Evolutionary conservation across 2,113 vertebrate species (phyloP), one percentile per base, ranked within the genome.

Genomic region (Hemiprocne comata): DNA sequence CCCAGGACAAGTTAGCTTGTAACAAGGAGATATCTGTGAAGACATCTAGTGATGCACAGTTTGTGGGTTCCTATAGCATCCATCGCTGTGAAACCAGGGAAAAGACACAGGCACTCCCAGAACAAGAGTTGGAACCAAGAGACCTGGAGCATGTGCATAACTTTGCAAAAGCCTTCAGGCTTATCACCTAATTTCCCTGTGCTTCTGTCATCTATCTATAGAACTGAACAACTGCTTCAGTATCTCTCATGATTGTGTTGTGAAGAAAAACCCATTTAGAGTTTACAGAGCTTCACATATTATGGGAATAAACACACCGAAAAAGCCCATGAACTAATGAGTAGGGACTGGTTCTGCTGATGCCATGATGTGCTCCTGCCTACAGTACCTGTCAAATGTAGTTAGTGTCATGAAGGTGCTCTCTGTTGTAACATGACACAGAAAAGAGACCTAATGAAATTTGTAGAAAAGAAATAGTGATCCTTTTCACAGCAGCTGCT

Each of bases 311-410:
- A 93, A 23, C 57, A 61, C 11, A 29, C 36, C 38, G 78, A 61
- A 81, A 93, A 87, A 77, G 21, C n/a, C 21, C 74, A 36, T 61
- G 77, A 74, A 85, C 87, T 89, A 93, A 85, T 81, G 55, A 90
- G 53, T 33, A 75, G 78, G 13, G 26, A 16, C 42, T 36, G 34
- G 13, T 78, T 77, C 65, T 74, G 65, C 25, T 70, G 31, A 77
- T 53, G 55, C 46, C 16, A 25, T 78, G 74, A 40, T 31, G 55
- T 26, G 17, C 15, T 87, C 33, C 74, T 78, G 62, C 33, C 65
- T 71, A 61, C 3, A 28, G 17, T 24, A 65, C 28, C 61, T 87
- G 65, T 51, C 69, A 91, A 58, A 46, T 10, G 33, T 17, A 55
- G 25, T 89, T 91, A 85, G 24, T 48, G 53, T 72, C 70, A 64